Base-by-base conservation (phyloP, 2,888 invertebrate genomes). In the Hirtodrosophila duncani region DNA sequence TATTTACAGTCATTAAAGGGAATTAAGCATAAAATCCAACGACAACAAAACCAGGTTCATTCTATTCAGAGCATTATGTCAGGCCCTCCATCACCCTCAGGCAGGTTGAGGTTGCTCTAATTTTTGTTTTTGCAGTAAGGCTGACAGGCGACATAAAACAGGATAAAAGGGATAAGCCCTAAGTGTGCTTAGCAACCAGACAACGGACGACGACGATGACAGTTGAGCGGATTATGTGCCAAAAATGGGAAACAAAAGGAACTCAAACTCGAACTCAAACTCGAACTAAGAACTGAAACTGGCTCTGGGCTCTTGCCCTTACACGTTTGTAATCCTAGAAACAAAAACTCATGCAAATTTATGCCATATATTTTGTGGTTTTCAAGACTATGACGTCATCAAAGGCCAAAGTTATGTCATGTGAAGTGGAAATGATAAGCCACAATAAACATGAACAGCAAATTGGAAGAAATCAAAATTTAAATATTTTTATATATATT, bases 31-130 rank as follows among this genome's bases (percentile, higher is more conserved):
- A 34, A 45, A 68, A 63, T 58, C 51, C 56, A 45, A 26, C 31
- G 52, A 64, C 53, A 66, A 53, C 51, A 64, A 58, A 41, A 24
- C 11, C 20, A 13, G 34, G n/a, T n/a, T n/a, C n/a, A n/a, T n/a
- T n/a, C n/a, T n/a, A n/a, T n/a, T n/a, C n/a, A n/a, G n/a, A n/a
- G n/a, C n/a, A n/a, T n/a, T n/a, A n/a, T n/a, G n/a, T n/a, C n/a
- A 53, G 24, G 13, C 34, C 29, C 37, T 37, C 30, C 24, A 63
- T 48, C 44, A 11, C 29, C 2, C 11, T n/a, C 41, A 31, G 63
- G 34, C 71, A 64, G 68, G 52, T 74, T 78, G 74, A 64, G 68
- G 52, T 74, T 78, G 74, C 81, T 74, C 81, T 78, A 74, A 62
- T 80, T 74, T 79, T 38, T 34, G 20, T 21, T 14, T 38, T 17